These are phyloP conservation scores for Archivesica marissinica DNA, from an alignment of 1,140 invertebrate genomes.

Conservation along the genomic window DNA sequence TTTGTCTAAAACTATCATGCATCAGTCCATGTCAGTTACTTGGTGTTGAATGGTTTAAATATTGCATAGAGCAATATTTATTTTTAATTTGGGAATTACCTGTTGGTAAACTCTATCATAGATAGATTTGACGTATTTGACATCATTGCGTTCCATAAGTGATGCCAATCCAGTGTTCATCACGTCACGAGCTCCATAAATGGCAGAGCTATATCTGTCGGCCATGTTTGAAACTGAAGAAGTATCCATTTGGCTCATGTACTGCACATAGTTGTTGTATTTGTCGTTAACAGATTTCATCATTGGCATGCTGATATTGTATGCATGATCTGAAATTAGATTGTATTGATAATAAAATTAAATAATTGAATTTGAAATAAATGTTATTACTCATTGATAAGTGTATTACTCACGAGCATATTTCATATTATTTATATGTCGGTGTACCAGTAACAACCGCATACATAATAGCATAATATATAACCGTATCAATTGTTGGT, in stretches of 20 bases:
- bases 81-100: conserved; percentile 9
- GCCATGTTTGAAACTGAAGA: conserved; percentile 32
- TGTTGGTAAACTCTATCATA: conserved; percentile 59
- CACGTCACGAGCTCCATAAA: conserved; percentile 49
- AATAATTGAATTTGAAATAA: too few species aligned
- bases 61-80: too few species aligned
- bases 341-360: too few species aligned
- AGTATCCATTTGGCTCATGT: conserved; percentile 17
- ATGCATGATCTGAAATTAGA: conserved; percentile 4
- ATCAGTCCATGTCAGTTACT: too few species aligned
- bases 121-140: not conserved
- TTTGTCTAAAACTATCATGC: too few species aligned
- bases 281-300: not conserved
- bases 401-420: too few species aligned
- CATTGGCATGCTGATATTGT: conserved; percentile 22
- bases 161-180: conserved; percentile 23
- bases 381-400: too few species aligned
- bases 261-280: conserved; percentile 46
- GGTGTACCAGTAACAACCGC: too few species aligned
- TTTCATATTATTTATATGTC: too few species aligned
- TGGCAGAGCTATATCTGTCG: conserved; percentile 53
- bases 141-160: conserved; percentile 29
- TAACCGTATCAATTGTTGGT: too few species aligned
- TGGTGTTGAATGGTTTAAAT: too few species aligned
- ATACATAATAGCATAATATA: too few species aligned